These are phyloP conservation scores for Carassius auratus DNA, from an alignment of 2,113 vertebrate genomes.

Conservation along the genomic window DNA sequence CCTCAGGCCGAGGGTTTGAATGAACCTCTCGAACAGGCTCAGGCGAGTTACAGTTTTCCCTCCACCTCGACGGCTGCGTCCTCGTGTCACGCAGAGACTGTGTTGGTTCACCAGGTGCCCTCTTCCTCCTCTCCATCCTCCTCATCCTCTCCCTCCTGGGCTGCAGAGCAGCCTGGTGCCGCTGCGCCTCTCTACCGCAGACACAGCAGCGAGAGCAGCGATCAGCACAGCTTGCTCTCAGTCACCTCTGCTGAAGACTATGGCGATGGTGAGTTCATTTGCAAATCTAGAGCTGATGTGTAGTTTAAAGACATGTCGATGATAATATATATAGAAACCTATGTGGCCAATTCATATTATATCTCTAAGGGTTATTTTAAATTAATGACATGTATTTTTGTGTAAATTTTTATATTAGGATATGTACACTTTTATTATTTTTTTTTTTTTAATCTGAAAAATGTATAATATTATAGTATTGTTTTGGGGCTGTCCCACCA, in stretches of 20 bases:
- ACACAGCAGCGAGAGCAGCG: constrained; percentile 90
- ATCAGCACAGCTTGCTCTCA: constrained; percentile 95
- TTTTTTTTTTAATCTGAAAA: neutral
- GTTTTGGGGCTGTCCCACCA: neutral
- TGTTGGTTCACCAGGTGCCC: constrained; percentile 85
- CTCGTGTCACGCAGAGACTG: constrained; percentile 85
- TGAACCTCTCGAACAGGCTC: constrained; percentile 66
- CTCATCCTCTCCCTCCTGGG: constrained; percentile 82
- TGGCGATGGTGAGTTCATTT: constrained; percentile 84
- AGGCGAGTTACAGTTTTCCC: constrained; percentile 81
- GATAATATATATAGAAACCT: neutral
- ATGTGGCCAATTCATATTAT: neutral
- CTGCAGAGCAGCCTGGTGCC: constrained; percentile 78
- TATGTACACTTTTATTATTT: neutral
- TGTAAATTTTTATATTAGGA: neutral
- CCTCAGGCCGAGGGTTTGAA: constrained; percentile 78
- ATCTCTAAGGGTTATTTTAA: neutral
- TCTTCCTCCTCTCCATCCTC: constrained; percentile 69
- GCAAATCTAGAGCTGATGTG: neutral
- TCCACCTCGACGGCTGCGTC: constrained; percentile 80
- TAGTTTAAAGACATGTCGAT: neutral
- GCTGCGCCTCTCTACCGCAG: constrained; percentile 75
- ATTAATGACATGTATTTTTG: neutral
- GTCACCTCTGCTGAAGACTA: constrained; percentile 90
- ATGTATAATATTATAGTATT: neutral